Evolutionary conservation across 2,888 invertebrate species (phyloP), one percentile per base, ranked within the genome.

Genomic region (Gortyna flavago): DNA sequence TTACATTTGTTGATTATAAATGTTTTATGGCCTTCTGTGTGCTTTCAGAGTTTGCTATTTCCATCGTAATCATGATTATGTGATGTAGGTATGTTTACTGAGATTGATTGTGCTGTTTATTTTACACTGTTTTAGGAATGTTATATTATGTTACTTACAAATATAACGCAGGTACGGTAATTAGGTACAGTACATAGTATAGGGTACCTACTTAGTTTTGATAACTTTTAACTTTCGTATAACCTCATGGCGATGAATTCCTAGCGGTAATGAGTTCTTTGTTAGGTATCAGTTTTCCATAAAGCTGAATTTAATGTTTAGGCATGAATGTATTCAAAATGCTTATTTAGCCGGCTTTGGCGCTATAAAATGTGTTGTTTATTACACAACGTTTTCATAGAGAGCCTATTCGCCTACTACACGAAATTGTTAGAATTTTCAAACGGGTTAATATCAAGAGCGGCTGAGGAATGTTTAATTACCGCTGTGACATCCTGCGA

Each of bases 381-480:
- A 85, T 76, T 82, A 80, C 71, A 80, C 78, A 88, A 80, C 89
- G 89, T 93, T 93, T 92, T 92, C 93, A 92, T 92, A 92, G 92
- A 90, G 90, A 91, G 90, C n/a, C n/a, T n/a, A n/a, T n/a, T n/a
- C 90, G 88, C 87, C 91, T 92, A 92, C 90, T 90, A 89, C 88
- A 92, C 92, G 92, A 93, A 95, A 95, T 95, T 94, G 94, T 95
- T 95, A 91, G 93, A 93, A 95, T 95, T 95, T 95, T 95, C 94
- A 92, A 93, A 94, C 93, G 92, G 92, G 94, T 94, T 94, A 93
- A 94, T 94, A 94, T 94, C 92, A 93, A 91, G 92, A 93, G 92
- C 88, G 90, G 90, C 84, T 88, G 90, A 86, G 95, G 95, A 95
- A 95, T 95, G 95, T 95, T 94, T 95, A 94, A 95, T 96, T 94